Conservation (phyloP, 2,113 vertebrate species). For the Pogona vitticeps region DNA sequence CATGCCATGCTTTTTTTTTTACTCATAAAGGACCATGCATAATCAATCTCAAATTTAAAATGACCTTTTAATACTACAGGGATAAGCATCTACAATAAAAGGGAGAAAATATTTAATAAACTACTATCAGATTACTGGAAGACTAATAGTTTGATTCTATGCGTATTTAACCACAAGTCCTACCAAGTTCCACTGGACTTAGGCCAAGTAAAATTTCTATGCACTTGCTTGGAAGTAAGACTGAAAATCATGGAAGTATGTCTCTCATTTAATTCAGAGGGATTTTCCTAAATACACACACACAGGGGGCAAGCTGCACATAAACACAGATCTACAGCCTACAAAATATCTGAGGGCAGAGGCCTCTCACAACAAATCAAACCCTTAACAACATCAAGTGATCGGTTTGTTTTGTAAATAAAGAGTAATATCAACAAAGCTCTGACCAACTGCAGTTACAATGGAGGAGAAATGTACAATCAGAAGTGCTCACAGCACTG, state of each 20-base stretch:
- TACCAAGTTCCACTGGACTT: neutral
- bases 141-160: neutral
- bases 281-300: neutral
- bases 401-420: slow-evolving; percentile 53
- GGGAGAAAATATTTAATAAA: slow-evolving; percentile 29
- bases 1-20: slow-evolving; percentile 17
- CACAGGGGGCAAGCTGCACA: neutral
- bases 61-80: neutral
- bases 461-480: slow-evolving; percentile 29
- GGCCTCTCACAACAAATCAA: slow-evolving; percentile 23
- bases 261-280: neutral
- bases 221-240: neutral
- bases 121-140: slow-evolving; percentile 32
- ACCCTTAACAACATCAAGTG: slow-evolving; percentile 38
- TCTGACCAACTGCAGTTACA: slow-evolving; percentile 30
- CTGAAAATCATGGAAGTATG: neutral
- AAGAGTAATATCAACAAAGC: slow-evolving; percentile 40
- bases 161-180: neutral
- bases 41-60: neutral
- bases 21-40: slow-evolving; percentile 32
- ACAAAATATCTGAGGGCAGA: neutral
- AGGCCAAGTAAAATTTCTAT: neutral
- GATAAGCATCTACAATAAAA: slow-evolving; percentile 23
- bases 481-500: slow-evolving; percentile 42
- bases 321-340: neutral